Evolutionary conservation across 2,113 vertebrate genomes (phyloP).

Genomic region (Ifrita kowaldi): DNA sequence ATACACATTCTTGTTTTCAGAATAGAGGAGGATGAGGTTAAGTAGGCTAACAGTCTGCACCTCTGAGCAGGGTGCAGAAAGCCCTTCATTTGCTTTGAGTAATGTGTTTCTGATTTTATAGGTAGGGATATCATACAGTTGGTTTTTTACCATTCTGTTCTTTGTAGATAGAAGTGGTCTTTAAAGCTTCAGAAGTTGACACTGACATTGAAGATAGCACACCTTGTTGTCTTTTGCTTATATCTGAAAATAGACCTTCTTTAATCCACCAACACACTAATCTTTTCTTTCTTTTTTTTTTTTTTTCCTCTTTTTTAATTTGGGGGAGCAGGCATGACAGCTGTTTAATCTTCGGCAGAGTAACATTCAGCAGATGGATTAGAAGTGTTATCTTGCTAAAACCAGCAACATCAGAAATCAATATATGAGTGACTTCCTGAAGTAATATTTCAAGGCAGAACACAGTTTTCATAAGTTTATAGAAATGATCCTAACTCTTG

Average conservation of each 20-base stretch:
- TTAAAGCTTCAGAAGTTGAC: not conserved
- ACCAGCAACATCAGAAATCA: constrained; percentile 44
- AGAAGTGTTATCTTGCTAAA: constrained; percentile 67
- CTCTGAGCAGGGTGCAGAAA: not conserved
- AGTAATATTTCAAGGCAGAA: not conserved
- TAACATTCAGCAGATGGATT: constrained; percentile 50
- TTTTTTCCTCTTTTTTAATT: not conserved
- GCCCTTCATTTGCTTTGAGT: not conserved
- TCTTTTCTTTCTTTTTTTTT: not conserved
- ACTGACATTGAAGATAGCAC: not conserved
- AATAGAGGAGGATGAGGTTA: not conserved
- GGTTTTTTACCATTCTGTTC: not conserved
- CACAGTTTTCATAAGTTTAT: not conserved
- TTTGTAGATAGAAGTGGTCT: not conserved
- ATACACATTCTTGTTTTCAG: not conserved
- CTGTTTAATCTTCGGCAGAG: constrained; percentile 47
- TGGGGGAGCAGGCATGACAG: not conserved
- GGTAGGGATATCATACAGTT: not conserved
- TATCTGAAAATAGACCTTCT: constrained; percentile 32
- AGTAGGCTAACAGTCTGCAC: not conserved
- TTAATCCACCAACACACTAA: constrained; percentile 10
- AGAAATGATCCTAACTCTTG: not conserved
- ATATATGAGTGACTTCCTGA: constrained; percentile 43
- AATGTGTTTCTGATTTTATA: not conserved
- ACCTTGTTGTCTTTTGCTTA: not conserved